Percentiles rank a stretch among this genome's conserved stretches.
Evolutionary conservation across 2,888 invertebrate species (phyloP).

Genomic region (Drosophila subquinaria): DNA sequence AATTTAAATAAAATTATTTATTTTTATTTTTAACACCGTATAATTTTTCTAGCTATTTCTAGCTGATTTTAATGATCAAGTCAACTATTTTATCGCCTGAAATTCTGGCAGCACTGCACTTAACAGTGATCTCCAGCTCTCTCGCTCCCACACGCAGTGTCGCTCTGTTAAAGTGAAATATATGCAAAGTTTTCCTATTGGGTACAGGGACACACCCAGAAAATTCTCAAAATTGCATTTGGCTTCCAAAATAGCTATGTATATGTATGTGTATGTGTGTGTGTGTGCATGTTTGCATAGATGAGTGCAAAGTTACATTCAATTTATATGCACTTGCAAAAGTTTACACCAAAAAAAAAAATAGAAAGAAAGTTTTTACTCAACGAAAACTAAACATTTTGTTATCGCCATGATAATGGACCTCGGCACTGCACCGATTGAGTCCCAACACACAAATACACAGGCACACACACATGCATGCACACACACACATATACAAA

Average conservation of each 20-base stretch:
- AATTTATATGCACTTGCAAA: conserved; percentile 78
- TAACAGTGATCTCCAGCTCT: not conserved
- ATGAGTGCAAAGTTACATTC: conserved; percentile 78
- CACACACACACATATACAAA: conserved; percentile 14
- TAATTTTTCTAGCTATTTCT: not conserved
- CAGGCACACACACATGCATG: not conserved
- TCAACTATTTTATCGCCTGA: not conserved
- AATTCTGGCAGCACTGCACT: not conserved
- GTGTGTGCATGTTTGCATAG: conserved; percentile 65
- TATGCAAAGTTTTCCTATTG: conserved; percentile 70
- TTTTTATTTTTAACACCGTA: not conserved
- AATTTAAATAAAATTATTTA: not conserved
- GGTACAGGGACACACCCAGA: conserved; percentile 46
- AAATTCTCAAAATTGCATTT: conserved; percentile 65
- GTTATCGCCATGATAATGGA: conserved; percentile 77
- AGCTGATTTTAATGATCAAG: not conserved
- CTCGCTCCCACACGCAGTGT: not conserved
- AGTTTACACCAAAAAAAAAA: conserved; percentile 64
- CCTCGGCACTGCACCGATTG: conserved; percentile 56
- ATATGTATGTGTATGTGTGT: conserved; percentile 18
- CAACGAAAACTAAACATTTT: conserved; percentile 78
- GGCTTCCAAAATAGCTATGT: conserved; percentile 51
- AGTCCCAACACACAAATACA: conserved; percentile 14
- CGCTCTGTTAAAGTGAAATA: conserved; percentile 64
- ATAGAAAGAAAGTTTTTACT: conserved; percentile 65